Percentiles rank a stretch among this genome's conserved stretches.
These are phyloP conservation scores for Rhagonycha lutea DNA, from an alignment of 2,888 invertebrate genomes.

Conservation along the genomic window DNA sequence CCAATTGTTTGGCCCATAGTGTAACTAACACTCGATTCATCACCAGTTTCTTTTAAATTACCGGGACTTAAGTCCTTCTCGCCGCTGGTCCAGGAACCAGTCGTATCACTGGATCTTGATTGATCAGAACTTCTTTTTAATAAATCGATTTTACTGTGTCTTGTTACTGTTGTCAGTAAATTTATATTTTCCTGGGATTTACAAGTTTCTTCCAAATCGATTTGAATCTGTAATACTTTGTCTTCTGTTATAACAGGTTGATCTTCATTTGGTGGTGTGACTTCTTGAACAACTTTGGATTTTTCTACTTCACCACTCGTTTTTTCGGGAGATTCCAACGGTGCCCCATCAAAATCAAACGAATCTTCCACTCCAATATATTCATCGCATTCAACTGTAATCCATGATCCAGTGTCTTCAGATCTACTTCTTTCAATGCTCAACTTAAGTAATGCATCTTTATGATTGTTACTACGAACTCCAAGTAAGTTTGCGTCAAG, in stretches of 20 bases:
- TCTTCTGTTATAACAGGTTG: conserved; percentile 15
- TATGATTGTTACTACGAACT: conserved; percentile 55
- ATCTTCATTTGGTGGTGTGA: conserved; percentile 1
- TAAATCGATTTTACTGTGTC: conserved; percentile 58
- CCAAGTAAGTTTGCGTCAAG: conserved; percentile 58
- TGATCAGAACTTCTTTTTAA: conserved; percentile 73
- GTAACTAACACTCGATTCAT: conserved; percentile 77
- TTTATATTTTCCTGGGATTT: conserved; percentile 34
- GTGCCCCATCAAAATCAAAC: conserved; percentile 58
- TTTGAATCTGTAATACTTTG: conserved; percentile 22
- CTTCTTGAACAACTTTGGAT: conserved; percentile 13
- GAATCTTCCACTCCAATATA: conserved; percentile 67
- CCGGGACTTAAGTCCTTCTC: conserved; percentile 70
- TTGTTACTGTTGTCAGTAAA: conserved; percentile 56
- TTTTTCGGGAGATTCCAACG: conserved; percentile 48
- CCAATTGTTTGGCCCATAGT: conserved; percentile 80
- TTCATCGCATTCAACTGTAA: conserved; percentile 71
- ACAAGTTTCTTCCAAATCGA: conserved; percentile 18
- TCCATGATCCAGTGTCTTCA: conserved; percentile 72
- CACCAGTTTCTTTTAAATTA: conserved; percentile 66
- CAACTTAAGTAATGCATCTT: conserved; percentile 57
- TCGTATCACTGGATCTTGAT: conserved; percentile 78
- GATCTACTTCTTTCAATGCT: conserved; percentile 62
- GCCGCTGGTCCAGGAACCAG: conserved; percentile 77
- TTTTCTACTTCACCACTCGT: conserved; percentile 19